Conservation (phyloP, 1,140 invertebrate genomes). For the Gryon sp. region DNA sequence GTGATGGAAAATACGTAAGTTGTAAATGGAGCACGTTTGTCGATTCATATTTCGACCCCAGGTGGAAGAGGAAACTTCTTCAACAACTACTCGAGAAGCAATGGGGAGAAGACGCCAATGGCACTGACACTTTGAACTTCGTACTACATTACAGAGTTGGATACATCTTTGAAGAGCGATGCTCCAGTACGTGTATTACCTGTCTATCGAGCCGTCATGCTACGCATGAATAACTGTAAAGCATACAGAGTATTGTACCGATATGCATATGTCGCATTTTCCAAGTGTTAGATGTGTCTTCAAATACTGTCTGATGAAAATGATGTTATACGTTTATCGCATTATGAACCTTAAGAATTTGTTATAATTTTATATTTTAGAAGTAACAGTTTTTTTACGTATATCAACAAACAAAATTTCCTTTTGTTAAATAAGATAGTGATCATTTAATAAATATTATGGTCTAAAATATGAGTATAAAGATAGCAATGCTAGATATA, state of each 20-base stretch:
- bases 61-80: slow-evolving; percentile 42
- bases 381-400: neutral
- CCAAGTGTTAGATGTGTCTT: slow-evolving; percentile 6
- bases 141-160: slow-evolving; percentile 47
- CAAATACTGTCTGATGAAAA: slow-evolving; percentile 26
- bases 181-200: slow-evolving; percentile 48
- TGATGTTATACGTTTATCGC: slow-evolving; percentile 2
- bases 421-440: no score
- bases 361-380: neutral
- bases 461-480: no score
- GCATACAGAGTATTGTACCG: slow-evolving; percentile 50
- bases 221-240: slow-evolving; percentile 58
- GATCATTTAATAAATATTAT: no score
- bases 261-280: slow-evolving; percentile 51
- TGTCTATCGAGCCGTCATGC: slow-evolving; percentile 56
- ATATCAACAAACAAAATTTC: no score
- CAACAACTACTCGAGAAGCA: slow-evolving; percentile 36
- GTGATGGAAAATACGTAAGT: slow-evolving; percentile 13
- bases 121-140: slow-evolving; percentile 52
- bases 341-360: slow-evolving; percentile 10
- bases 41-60: slow-evolving; percentile 45
- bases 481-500: no score
- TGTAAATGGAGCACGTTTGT: slow-evolving; percentile 26
- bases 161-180: slow-evolving; percentile 55
- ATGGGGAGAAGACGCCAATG: slow-evolving; percentile 38